Evolutionary conservation across 1,140 invertebrate species (phyloP).

Genomic region (Phymorhynchus buccinoides): DNA sequence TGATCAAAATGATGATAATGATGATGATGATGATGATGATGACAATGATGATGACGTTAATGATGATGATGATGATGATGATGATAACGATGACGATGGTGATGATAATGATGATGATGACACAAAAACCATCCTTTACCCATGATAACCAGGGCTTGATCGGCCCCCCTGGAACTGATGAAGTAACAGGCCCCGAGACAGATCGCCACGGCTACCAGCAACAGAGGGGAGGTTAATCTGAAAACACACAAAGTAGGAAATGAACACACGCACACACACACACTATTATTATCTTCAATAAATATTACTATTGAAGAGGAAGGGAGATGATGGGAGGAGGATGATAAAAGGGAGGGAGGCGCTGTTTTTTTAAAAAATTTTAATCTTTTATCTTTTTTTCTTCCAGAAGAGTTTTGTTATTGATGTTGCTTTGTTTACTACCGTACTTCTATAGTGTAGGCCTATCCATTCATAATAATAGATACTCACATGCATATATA

Average conservation of each 20-base stretch:
- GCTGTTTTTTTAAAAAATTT: too few relatives aligned
- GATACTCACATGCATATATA: too few relatives aligned
- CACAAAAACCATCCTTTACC: constrained; percentile 58
- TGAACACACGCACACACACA: background rate
- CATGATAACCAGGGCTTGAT: constrained; percentile 78
- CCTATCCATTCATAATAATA: too few relatives aligned
- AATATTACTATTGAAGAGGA: too few relatives aligned
- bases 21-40: constrained; percentile 5
- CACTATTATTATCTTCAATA: too few relatives aligned
- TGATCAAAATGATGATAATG: too few relatives aligned
- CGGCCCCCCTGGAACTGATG: constrained; percentile 79
- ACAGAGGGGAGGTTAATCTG: constrained; percentile 84
- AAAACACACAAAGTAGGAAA: constrained; percentile 44
- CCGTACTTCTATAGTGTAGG: too few relatives aligned
- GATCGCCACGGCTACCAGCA: constrained; percentile 80
- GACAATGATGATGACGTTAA: constrained; percentile 29
- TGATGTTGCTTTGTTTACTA: too few relatives aligned
- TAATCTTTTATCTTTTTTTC: too few relatives aligned
- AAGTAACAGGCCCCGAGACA: constrained; percentile 83
- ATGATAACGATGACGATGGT: constrained; percentile 1
- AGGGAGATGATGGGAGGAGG: too few relatives aligned
- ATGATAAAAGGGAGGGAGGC: too few relatives aligned
- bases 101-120: background rate
- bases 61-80: constrained; percentile 28
- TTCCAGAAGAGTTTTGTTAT: too few relatives aligned